These are phyloP conservation scores for Phymorhynchus buccinoides DNA, from an alignment of 1,140 invertebrate species.

Conservation along the genomic window DNA sequence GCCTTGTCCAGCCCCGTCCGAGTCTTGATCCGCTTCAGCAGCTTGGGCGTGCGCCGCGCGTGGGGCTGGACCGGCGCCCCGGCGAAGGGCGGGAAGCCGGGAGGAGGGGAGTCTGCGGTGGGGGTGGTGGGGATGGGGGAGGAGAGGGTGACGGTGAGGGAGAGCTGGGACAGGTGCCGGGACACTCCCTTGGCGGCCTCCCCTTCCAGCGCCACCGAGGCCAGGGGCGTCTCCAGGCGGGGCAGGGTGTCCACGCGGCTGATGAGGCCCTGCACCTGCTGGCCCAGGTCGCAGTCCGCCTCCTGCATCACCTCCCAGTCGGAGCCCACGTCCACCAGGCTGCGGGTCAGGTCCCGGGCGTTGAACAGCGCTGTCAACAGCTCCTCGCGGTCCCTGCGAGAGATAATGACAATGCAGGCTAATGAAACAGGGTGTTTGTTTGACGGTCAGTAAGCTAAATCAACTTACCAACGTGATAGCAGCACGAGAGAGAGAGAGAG, in stretches of 20 bases:
- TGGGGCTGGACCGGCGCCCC: background rate
- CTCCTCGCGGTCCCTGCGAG: slow-evolving; percentile 22
- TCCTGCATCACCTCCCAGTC: slow-evolving; percentile 32
- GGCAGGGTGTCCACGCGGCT: slow-evolving; percentile 7
- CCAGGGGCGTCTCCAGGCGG: slow-evolving; percentile 13
- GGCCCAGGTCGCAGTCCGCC: slow-evolving; percentile 22
- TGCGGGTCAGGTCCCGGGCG: slow-evolving; percentile 15
- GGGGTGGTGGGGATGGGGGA: slow-evolving; percentile 27
- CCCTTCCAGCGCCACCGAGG: slow-evolving; percentile 4
- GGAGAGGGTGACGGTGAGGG: slow-evolving; percentile 3
- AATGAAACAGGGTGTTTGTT: no score
- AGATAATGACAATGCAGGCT: no score
- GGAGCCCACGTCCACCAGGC: slow-evolving; percentile 20
- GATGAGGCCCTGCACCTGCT: slow-evolving; percentile 29
- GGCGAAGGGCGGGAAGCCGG: background rate
- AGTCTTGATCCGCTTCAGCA: slow-evolving; percentile 26
- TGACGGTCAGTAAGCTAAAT: no score
- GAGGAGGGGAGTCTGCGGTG: background rate
- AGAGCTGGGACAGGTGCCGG: background rate
- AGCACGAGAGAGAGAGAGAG: background rate
- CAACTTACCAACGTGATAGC: no score
- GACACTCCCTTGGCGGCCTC: background rate
- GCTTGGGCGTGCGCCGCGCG: slow-evolving; percentile 16
- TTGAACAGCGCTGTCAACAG: slow-evolving; percentile 26
- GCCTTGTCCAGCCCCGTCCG: slow-evolving; percentile 25